Percentiles rank a stretch among this genome's conserved stretches.
Conservation (phyloP, 2,113 vertebrate genomes). For the Rhagologus leucostigma region DNA sequence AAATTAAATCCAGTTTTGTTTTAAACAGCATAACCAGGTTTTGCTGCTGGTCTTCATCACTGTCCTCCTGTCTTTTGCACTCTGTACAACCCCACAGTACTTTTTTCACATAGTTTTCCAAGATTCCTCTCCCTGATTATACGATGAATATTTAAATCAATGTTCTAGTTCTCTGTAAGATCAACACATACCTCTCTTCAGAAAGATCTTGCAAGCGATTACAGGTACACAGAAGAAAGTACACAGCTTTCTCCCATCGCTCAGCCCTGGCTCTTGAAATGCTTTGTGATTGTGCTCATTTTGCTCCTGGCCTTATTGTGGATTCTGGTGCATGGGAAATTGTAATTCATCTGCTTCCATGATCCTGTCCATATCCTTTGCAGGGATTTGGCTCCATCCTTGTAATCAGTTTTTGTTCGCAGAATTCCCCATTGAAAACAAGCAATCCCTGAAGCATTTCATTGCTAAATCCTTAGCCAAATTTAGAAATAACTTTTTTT, state of each 20-base stretch:
- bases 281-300: slow-evolving; percentile 38
- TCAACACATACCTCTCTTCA: slow-evolving; percentile 26
- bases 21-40: background rate
- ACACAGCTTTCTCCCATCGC: background rate
- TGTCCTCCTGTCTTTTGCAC: background rate
- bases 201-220: slow-evolving; percentile 28
- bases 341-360: slow-evolving; percentile 38
- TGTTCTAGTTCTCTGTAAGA: background rate
- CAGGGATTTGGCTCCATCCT: slow-evolving; percentile 26
- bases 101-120: background rate
- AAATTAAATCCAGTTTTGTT: background rate
- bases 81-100: background rate
- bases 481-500: background rate
- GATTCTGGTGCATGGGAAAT: slow-evolving; percentile 51
- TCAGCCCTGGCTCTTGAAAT: slow-evolving; percentile 30
- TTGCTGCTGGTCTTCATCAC: background rate
- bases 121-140: background rate
- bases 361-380: slow-evolving; percentile 9
- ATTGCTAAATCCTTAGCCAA: slow-evolving; percentile 16
- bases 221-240: background rate
- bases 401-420: slow-evolving; percentile 6
- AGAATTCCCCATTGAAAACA: slow-evolving; percentile 25
- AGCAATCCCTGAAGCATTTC: slow-evolving; percentile 9
- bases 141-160: slow-evolving; percentile 33
- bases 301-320: slow-evolving; percentile 37